A percentile compares a stretch with the other conserved stretches of the same genome.
These are phyloP conservation scores for Patiria pectinifera DNA, from an alignment of 53 echinoderm and acorn worm species.

Conservation along the genomic window DNA sequence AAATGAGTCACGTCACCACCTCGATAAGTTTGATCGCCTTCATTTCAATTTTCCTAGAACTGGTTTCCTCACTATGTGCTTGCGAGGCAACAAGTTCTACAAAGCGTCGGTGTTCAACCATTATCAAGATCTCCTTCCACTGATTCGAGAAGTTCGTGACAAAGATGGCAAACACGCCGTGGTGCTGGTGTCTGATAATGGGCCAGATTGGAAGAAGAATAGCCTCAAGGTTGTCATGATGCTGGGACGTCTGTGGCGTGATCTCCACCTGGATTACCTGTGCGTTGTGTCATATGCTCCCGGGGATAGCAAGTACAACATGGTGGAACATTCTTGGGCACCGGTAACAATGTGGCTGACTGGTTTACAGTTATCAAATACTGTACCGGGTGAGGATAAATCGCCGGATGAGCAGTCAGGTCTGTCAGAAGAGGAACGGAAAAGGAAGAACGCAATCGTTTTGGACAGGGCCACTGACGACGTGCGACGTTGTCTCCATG, in stretches of 20 bases:
- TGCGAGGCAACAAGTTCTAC: slow-evolving; percentile 44
- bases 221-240: background rate
- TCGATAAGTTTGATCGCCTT: background rate
- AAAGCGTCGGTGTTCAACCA: background rate
- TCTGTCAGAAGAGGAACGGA: too few relatives aligned
- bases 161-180: slow-evolving; percentile 25
- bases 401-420: too few relatives aligned
- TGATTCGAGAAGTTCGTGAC: slow-evolving; percentile 34
- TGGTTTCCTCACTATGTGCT: background rate
- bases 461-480: too few relatives aligned
- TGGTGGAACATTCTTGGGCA: slow-evolving; percentile 42
- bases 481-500: too few relatives aligned
- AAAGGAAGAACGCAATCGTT: too few relatives aligned
- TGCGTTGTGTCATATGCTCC: slow-evolving; percentile 1
- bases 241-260: slow-evolving; percentile 37
- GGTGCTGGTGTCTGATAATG: background rate
- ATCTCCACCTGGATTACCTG: background rate
- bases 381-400: background rate
- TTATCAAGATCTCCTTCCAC: slow-evolving; percentile 59
- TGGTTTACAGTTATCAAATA: too few relatives aligned
- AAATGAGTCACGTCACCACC: too few relatives aligned
- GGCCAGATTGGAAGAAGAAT: slow-evolving; percentile 17
- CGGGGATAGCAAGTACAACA: slow-evolving; percentile 27
- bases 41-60: background rate
- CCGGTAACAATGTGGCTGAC: slow-evolving; percentile 20